These are phyloP conservation scores for Caranx ignobilis DNA, from an alignment of 2,113 vertebrate species.

Conservation along the genomic window DNA sequence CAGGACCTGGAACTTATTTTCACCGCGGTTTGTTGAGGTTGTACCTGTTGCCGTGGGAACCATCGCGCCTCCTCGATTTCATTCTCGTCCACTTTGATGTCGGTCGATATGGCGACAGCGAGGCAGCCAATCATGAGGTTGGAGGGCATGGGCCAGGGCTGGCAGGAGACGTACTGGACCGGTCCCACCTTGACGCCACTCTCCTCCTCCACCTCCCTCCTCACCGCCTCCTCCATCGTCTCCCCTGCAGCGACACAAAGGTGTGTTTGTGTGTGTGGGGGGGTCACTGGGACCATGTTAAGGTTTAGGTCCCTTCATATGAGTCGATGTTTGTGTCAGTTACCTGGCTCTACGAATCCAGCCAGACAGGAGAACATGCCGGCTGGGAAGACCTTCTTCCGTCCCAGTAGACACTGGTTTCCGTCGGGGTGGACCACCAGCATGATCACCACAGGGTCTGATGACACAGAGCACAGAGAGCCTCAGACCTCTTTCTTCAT, in stretches of 20 bases:
- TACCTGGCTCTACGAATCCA: slow-evolving; percentile 96
- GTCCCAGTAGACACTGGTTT: slow-evolving; percentile 92
- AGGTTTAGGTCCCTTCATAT: no score
- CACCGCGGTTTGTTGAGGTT: slow-evolving; percentile 21
- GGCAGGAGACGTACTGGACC: slow-evolving; percentile 92
- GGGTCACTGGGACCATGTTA: no score
- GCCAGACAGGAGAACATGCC: slow-evolving; percentile 95
- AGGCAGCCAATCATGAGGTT: slow-evolving; percentile 96
- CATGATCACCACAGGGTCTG: slow-evolving; percentile 99
- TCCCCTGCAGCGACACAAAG: slow-evolving; percentile 82
- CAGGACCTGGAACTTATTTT: no score
- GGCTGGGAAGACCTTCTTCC: slow-evolving; percentile 90
- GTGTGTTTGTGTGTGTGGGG: no score
- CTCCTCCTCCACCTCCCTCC: slow-evolving; percentile 94
- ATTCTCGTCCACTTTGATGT: slow-evolving; percentile 92
- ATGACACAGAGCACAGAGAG: not conserved
- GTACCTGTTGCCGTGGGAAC: slow-evolving; percentile 94
- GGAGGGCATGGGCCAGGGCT: slow-evolving; percentile 98
- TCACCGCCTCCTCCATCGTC: slow-evolving; percentile 92
- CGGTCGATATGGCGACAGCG: slow-evolving; percentile 89
- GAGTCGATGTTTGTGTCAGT: not conserved
- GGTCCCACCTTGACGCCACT: slow-evolving; percentile 90
- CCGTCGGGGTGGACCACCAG: slow-evolving; percentile 95
- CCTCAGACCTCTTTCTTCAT: no score
- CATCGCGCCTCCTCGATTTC: slow-evolving; percentile 97